Evolutionary conservation across 2,797 vertebrate genomes (phyloP).

Genomic region (Fratercula arctica): DNA sequence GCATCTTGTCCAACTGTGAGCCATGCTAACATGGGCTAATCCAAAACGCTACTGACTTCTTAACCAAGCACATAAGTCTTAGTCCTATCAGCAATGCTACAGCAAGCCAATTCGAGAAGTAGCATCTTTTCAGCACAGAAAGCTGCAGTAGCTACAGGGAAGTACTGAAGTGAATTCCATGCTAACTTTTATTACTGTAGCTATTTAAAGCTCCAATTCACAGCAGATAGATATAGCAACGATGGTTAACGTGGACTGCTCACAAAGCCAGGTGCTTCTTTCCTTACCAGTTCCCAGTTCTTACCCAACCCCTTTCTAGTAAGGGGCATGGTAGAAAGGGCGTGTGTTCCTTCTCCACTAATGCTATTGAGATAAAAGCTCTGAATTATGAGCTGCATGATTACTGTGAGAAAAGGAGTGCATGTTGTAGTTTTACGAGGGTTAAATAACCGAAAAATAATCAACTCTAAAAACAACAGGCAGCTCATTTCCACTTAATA

Average conservation of each 20-base stretch:
- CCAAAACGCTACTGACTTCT: neutral
- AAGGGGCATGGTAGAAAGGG: neutral
- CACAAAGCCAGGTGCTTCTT: neutral
- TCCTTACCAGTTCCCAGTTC: neutral
- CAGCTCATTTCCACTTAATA: neutral
- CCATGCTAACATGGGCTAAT: neutral
- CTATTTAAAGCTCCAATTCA: neutral
- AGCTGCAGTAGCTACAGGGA: neutral
- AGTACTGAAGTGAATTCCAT: neutral
- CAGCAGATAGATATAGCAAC: neutral
- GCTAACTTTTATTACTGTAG: neutral
- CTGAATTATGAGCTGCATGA: neutral
- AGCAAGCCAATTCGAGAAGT: neutral
- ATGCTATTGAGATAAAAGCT: neutral
- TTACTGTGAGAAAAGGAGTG: neutral
- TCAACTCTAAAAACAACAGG: neutral
- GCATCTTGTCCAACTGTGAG: neutral
- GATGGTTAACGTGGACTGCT: neutral
- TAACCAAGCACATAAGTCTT: neutral
- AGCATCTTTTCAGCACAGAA: neutral
- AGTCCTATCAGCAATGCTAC: neutral
- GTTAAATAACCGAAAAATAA: slow-evolving; percentile 17
- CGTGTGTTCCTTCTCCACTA: neutral
- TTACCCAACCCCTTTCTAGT: neutral
- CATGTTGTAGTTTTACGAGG: neutral